Conservation (phyloP, 2,797 vertebrate genomes). For the Gymnopithys bicolor region DNA sequence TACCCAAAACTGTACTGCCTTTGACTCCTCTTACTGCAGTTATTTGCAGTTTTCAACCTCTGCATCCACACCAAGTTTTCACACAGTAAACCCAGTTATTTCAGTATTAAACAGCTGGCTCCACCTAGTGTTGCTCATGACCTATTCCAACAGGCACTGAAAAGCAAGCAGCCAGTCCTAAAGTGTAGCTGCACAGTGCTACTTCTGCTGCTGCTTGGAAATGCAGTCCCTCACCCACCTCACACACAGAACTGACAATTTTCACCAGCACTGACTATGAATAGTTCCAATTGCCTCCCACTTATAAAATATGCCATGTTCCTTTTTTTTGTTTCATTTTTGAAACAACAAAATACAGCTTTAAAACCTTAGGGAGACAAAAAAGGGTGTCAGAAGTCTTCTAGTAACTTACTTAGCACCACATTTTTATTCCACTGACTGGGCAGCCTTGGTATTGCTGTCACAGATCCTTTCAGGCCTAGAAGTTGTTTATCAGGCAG, state of each 20-base stretch:
- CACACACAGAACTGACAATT: not conserved
- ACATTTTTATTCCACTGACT: not conserved
- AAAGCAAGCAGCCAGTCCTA: not conserved
- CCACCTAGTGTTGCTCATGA: constrained; percentile 43
- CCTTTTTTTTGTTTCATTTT: not conserved
- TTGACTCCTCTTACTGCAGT: not conserved
- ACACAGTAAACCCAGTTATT: not conserved
- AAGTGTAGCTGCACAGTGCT: rapidly evolving
- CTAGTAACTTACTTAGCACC: not conserved
- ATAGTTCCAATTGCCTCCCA: not conserved
- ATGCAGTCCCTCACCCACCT: not conserved
- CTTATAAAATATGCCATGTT: not conserved
- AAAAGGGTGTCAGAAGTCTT: not conserved
- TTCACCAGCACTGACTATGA: not conserved
- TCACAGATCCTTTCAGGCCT: not conserved
- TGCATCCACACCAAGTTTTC: not conserved
- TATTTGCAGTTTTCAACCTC: not conserved
- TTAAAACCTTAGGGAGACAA: not conserved
- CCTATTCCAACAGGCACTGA: not conserved
- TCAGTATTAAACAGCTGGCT: not conserved
- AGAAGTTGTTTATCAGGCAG: not conserved
- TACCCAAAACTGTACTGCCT: not conserved
- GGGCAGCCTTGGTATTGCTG: not conserved
- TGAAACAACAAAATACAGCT: not conserved
- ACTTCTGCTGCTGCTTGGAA: not conserved